phyloP scores from a whole-genome alignment of 92 coral and sea anemone genomes.

The Isaurus tuberculatus region DNA sequence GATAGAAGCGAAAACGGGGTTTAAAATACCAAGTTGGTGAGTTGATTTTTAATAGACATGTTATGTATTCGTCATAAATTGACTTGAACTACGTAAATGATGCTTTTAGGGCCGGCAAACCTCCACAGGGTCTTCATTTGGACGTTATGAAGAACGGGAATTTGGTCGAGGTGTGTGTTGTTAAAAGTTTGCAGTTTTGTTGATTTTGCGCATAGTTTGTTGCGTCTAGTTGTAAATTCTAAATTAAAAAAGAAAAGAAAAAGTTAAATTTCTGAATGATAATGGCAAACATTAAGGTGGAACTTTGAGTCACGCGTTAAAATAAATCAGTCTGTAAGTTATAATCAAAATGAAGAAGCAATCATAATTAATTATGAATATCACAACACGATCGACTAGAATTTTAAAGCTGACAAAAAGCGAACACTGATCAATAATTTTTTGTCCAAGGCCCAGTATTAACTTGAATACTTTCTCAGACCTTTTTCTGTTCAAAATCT shows the following conservation, averaged over 20 bases:
- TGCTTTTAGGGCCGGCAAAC: slow-evolving; percentile 92
- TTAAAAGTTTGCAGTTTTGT: not conserved
- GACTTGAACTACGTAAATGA: slow-evolving; percentile 7
- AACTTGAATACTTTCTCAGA: too few species aligned
- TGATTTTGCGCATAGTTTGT: not conserved
- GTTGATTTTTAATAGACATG: slow-evolving; percentile 10
- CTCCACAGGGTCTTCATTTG: slow-evolving; percentile 93
- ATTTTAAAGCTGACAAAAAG: too few species aligned
- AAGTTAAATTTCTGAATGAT: not conserved
- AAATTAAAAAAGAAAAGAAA: not conserved
- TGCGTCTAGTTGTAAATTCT: not conserved
- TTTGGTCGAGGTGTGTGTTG: slow-evolving; percentile 80
- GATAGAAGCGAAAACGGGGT: slow-evolving; percentile 63
- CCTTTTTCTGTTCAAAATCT: too few species aligned
- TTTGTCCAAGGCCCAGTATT: too few species aligned
- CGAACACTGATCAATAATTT: too few species aligned
- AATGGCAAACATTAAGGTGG: not conserved
- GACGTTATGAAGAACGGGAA: slow-evolving; percentile 92
- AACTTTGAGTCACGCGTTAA: not conserved
- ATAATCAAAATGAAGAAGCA: too few species aligned
- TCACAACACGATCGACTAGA: too few species aligned
- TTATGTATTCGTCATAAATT: not conserved
- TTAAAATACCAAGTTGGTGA: slow-evolving; percentile 88
- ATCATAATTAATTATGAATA: too few species aligned
- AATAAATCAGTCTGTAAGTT: not conserved